Conservation (phyloP, 2,888 invertebrate genomes). For the Polylopha cassiicola region DNA sequence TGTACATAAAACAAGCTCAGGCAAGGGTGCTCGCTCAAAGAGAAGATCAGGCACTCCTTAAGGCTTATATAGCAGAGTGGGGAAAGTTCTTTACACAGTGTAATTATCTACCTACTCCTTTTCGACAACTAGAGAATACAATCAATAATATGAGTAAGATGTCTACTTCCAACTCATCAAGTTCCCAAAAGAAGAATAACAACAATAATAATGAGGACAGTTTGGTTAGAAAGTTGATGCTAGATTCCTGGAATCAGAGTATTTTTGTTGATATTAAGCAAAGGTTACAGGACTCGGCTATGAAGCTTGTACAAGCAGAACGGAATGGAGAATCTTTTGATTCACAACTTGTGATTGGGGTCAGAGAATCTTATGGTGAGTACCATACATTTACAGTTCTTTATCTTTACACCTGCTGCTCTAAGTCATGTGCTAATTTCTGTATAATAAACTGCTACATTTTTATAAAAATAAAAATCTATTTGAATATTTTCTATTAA, state of each 20-base stretch:
- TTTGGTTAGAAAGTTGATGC: constrained; percentile 95
- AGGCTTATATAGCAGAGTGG: constrained; percentile 99
- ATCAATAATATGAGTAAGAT: constrained; percentile 78
- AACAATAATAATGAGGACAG: constrained; percentile 87
- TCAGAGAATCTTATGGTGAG: constrained; percentile 96
- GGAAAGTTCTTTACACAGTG: constrained; percentile 98
- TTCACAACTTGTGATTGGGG: constrained; percentile 97
- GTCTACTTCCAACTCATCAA: constrained; percentile 55
- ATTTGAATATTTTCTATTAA: no score
- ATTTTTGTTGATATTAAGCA: constrained; percentile 98
- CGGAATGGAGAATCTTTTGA: constrained; percentile 99
- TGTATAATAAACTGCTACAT: no score
- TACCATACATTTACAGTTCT: no score
- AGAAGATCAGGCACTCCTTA: constrained; percentile 96
- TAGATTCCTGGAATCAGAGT: constrained; percentile 98
- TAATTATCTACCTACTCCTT: constrained; percentile 96
- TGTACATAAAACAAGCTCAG: constrained; percentile 96
- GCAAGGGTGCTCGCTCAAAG: constrained; percentile 91
- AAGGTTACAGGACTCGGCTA: constrained; percentile 94
- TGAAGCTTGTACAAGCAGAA: constrained; percentile 98
- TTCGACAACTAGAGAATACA: constrained; percentile 92
- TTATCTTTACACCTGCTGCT: no score
- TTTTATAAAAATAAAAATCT: no score
- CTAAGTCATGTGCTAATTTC: no score
- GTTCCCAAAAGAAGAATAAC: constrained; percentile 69